These are phyloP conservation scores for Pegea sp. DNA, from an alignment of 23 tunicate genomes.

Conservation along the genomic window DNA sequence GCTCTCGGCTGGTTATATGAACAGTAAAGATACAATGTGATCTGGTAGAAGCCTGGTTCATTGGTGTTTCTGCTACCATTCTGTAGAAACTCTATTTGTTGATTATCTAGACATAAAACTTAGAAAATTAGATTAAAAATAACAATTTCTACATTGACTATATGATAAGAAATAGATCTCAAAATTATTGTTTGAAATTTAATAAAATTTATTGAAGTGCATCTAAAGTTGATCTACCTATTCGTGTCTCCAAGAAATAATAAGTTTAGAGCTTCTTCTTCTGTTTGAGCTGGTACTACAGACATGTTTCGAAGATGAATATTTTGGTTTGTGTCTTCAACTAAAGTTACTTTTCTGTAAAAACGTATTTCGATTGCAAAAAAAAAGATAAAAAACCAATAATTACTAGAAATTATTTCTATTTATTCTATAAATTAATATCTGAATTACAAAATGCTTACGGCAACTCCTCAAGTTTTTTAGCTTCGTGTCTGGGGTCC, in stretches of 20 bases:
- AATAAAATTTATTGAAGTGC: too few species aligned
- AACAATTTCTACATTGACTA: neutral
- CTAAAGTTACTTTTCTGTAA: constrained; percentile 69
- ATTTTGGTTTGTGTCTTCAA: constrained; percentile 90
- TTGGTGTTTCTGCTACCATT: constrained; percentile 98
- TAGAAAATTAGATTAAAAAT: constrained; percentile 12
- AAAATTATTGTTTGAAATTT: too few species aligned
- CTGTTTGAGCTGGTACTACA: constrained; percentile 64
- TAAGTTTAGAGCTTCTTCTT: constrained; percentile 93
- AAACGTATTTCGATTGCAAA: neutral
- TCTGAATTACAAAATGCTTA: constrained; percentile 16
- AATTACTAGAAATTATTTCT: constrained; percentile 1
- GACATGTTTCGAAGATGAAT: constrained; percentile 79
- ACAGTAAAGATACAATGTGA: constrained; percentile 97
- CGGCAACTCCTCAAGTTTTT: constrained; percentile 84
- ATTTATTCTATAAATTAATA: too few species aligned
- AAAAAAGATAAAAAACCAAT: neutral
- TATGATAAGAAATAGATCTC: neutral
- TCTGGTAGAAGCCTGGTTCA: constrained; percentile 98
- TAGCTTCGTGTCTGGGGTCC: constrained; percentile 85
- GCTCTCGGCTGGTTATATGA: constrained; percentile 80
- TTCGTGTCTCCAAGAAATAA: constrained; percentile 96
- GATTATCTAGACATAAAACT: neutral
- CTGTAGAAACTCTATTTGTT: constrained; percentile 5
- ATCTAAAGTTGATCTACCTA: constrained; percentile 17